Percentiles rank a stretch among this genome's conserved stretches.
Evolutionary conservation across 1,140 invertebrate genomes (phyloP).

Genomic region (Holcopasites calliopsidis): DNA sequence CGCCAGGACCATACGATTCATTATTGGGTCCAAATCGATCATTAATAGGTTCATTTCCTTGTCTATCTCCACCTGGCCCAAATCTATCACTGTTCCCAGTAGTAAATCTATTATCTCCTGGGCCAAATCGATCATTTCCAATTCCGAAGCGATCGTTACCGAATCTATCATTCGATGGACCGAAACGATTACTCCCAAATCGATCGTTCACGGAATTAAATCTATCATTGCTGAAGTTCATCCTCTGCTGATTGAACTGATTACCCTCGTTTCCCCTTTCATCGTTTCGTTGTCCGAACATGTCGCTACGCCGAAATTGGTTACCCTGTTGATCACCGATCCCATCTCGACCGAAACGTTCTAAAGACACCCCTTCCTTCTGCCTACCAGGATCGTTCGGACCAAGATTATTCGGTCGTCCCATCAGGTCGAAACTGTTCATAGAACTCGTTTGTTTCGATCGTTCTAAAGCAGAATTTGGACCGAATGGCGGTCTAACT

Average conservation of each 20-base stretch:
- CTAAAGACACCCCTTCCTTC: slow-evolving; percentile 1
- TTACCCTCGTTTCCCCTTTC: slow-evolving; percentile 50
- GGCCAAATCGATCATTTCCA: slow-evolving; percentile 54
- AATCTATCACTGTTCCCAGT: slow-evolving; percentile 31
- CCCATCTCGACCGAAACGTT: slow-evolving; percentile 42
- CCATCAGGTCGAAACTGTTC: not conserved
- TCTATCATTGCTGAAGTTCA: slow-evolving; percentile 33
- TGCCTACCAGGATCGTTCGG: not conserved
- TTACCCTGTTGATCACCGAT: slow-evolving; percentile 36
- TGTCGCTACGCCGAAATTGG: slow-evolving; percentile 53
- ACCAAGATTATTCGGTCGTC: slow-evolving; percentile 10
- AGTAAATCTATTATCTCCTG: slow-evolving; percentile 49
- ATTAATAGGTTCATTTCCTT: slow-evolving; percentile 38
- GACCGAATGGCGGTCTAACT: slow-evolving; percentile 39
- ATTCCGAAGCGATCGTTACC: slow-evolving; percentile 39
- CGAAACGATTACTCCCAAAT: slow-evolving; percentile 58
- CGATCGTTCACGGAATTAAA: slow-evolving; percentile 34
- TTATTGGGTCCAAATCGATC: slow-evolving; percentile 42
- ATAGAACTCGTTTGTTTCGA: slow-evolving; percentile 10
- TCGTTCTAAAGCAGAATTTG: slow-evolving; percentile 35
- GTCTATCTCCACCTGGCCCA: slow-evolving; percentile 25
- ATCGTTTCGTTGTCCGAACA: slow-evolving; percentile 41
- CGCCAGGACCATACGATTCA: slow-evolving; percentile 37
- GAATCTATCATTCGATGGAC: slow-evolving; percentile 53
- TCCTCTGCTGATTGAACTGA: slow-evolving; percentile 50